phyloP scores from a whole-genome alignment of 2,888 invertebrate genomes.

The Tetragonisca angustula region DNA sequence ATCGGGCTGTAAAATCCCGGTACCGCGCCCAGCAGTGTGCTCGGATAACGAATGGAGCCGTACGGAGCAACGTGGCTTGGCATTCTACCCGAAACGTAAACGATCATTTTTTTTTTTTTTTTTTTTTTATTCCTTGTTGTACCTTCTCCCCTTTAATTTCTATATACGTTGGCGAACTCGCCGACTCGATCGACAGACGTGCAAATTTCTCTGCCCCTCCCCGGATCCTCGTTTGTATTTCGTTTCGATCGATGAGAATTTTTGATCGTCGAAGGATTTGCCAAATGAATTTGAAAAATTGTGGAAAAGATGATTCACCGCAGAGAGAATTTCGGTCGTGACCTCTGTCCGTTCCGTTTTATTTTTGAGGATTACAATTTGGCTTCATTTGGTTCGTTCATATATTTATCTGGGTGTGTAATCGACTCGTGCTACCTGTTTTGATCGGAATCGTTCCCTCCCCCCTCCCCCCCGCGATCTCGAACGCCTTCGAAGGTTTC shows the following conservation, averaged over 20 bases:
- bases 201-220: conserved; percentile 57
- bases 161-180: conserved; percentile 6
- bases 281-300: background rate
- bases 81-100: conserved; percentile 84
- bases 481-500: conserved; percentile 28
- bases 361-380: background rate
- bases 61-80: conserved; percentile 81
- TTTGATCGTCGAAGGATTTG: conserved; percentile 6
- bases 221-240: background rate
- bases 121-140: conserved; percentile 59
- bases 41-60: conserved; percentile 81
- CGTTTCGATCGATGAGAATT: background rate
- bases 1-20: conserved; percentile 78
- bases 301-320: background rate
- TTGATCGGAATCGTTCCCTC: background rate
- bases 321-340: background rate
- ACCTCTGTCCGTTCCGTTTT: background rate
- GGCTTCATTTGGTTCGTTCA: background rate
- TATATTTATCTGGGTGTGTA: too few species aligned
- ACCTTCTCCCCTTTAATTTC: conserved; percentile 18
- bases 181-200: conserved; percentile 61
- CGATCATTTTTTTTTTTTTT: too few species aligned
- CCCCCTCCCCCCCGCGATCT: background rate
- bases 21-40: conserved; percentile 78
- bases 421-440: background rate